Percentiles rank a stretch among this genome's conserved stretches.
Evolutionary conservation across 2,888 invertebrate species (phyloP).

Genomic region (Eupithecia inturbata): DNA sequence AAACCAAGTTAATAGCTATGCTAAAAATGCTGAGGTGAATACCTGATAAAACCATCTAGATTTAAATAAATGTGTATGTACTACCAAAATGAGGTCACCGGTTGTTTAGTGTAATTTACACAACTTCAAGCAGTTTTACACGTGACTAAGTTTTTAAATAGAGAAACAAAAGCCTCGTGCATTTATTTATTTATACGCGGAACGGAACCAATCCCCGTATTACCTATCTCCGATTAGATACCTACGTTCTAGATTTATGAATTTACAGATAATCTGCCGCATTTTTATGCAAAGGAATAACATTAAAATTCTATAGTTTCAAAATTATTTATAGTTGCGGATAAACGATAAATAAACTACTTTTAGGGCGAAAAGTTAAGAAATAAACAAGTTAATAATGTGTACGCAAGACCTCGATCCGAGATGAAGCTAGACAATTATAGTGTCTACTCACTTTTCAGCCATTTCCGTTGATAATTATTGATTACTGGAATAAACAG

Average conservation of each 20-base stretch:
- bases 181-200: constrained; percentile 27
- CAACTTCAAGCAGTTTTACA: background rate
- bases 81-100: constrained; percentile 39
- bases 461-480: constrained; percentile 69
- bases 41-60: constrained; percentile 13
- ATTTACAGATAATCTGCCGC: background rate
- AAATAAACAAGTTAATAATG: constrained; percentile 52
- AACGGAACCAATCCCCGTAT: constrained; percentile 19
- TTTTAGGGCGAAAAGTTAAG: background rate
- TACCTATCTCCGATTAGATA: background rate
- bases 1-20: background rate
- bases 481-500: constrained; percentile 57
- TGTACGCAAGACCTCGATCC: constrained; percentile 57
- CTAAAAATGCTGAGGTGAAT: no score
- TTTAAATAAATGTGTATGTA: background rate
- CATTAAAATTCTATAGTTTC: background rate
- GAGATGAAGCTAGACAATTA: constrained; percentile 46
- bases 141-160: constrained; percentile 7
- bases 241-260: background rate
- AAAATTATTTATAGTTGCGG: background rate
- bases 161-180: constrained; percentile 18
- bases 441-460: constrained; percentile 71
- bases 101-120: constrained; percentile 2
- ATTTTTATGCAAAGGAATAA: background rate
- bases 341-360: background rate